Evolutionary conservation across 2,113 vertebrate species (phyloP), one percentile per base, ranked within the genome.

Genomic region (Urocolius indicus): DNA sequence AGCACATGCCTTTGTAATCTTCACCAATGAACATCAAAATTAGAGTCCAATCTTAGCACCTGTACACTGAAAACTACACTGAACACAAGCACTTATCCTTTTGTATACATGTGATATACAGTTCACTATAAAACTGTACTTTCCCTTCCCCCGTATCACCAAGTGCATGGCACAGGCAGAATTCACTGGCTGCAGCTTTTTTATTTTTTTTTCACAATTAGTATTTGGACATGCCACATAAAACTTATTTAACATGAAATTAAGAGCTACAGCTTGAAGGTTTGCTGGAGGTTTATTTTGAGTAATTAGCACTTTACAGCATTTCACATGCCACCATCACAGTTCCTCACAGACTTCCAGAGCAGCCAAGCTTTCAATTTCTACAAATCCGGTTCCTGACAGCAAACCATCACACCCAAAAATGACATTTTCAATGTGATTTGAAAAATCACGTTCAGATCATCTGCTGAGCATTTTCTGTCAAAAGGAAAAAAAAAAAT

Each of bases 71-170:
- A 86, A 80, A 49, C 54, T n/a, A 30, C 11, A 19, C 16, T n/a
- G 16, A 49, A 63, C n/a, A 34, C 0, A 2, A 38, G 9, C 65
- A 74, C 7, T 41, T 2, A 24, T 17, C 20, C 16, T 51, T 77
- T 59, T 26, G 45, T 9, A 43, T 1, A 34, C 8, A 41, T 2
- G 1, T 9, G 49, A 30, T 27, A 58, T 9, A 36, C 79, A 49
- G 32, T 46, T 11, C 55, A 52, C 23, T 74, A 5, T 4, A 19
- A 81, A 94, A 38, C 17, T 51, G 12, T 23, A 7, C 19, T 18
- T 46, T 16, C 7, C 1, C 4, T 41, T 41, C 16, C 18, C 24
- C 8, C 0, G 0, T 30, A 48, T n/a, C 19, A 63, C 38, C 1
- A 9, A 34, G 21, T 8, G 0, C 15, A 32, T 6, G 13, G 36